Evolutionary conservation across 2,888 invertebrate species (phyloP).

Genomic region (Heliconius ethilla): DNA sequence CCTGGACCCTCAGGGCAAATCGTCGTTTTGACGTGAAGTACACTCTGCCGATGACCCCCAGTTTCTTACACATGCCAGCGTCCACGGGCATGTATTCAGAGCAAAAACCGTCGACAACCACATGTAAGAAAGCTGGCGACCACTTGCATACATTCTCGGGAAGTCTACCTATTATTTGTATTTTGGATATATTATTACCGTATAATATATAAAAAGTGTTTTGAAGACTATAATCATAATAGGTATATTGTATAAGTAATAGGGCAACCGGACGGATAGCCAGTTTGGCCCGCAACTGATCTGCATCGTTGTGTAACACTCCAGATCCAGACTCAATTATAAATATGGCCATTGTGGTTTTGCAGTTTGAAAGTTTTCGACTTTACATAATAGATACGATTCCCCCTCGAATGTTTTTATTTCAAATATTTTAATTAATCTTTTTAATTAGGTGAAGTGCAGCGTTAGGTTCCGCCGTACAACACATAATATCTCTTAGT

Average conservation of each 20-base stretch:
- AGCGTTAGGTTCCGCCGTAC: not conserved
- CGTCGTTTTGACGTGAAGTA: too few species aligned
- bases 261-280: not conserved
- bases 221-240: not conserved
- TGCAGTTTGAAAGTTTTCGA: not conserved
- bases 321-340: slow-evolving; percentile 17
- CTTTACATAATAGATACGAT: not conserved
- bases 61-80: too few species aligned
- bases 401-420: not conserved
- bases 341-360: not conserved
- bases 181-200: not conserved
- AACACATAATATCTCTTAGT: not conserved
- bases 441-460: not conserved
- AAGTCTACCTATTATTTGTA: not conserved
- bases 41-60: too few species aligned
- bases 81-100: too few species aligned
- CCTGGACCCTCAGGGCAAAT: too few species aligned
- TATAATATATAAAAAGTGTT: not conserved
- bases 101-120: too few species aligned
- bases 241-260: not conserved
- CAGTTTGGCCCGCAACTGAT: slow-evolving; percentile 23
- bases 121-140: too few species aligned
- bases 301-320: slow-evolving; percentile 35
- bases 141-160: too few species aligned
- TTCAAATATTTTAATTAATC: not conserved